phyloP scores from a whole-genome alignment of 2,113 vertebrate genomes.

The Baryphthengus martii region DNA sequence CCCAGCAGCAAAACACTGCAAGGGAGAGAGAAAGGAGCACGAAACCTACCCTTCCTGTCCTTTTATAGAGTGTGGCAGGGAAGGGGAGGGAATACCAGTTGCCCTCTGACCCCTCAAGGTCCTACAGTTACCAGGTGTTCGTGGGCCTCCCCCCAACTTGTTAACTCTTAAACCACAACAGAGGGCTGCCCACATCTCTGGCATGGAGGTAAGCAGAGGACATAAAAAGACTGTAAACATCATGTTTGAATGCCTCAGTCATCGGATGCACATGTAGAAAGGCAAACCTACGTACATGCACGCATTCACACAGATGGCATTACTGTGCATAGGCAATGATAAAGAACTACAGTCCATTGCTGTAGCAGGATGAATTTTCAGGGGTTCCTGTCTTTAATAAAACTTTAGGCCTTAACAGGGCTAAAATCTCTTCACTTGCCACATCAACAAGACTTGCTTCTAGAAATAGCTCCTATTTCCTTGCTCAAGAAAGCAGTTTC shows the following conservation, averaged over 20 bases:
- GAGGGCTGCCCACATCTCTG: not conserved
- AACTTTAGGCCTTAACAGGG: not conserved
- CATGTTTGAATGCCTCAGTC: fast-evolving
- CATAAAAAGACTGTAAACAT: not conserved
- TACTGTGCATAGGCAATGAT: not conserved
- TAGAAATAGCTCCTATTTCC: not conserved
- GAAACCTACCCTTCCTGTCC: no score
- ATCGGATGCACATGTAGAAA: fast-evolving
- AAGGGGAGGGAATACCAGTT: no score
- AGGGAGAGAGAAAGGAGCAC: no score
- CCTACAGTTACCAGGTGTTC: no score
- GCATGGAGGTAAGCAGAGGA: not conserved
- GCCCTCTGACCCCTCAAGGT: no score
- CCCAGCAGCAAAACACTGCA: no score
- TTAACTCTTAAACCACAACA: no score
- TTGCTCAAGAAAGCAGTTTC: not conserved
- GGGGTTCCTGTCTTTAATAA: not conserved
- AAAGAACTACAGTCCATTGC: not conserved
- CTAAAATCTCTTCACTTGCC: not conserved
- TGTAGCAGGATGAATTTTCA: not conserved
- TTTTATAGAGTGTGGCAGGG: no score
- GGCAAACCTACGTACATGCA: fast-evolving
- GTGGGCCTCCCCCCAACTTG: no score
- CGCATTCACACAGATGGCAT: fast-evolving
- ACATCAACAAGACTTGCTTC: not conserved